Evolutionary conservation across 64 coral and sea anemone species (phyloP).

Genomic region (Montipora efflorescens): DNA sequence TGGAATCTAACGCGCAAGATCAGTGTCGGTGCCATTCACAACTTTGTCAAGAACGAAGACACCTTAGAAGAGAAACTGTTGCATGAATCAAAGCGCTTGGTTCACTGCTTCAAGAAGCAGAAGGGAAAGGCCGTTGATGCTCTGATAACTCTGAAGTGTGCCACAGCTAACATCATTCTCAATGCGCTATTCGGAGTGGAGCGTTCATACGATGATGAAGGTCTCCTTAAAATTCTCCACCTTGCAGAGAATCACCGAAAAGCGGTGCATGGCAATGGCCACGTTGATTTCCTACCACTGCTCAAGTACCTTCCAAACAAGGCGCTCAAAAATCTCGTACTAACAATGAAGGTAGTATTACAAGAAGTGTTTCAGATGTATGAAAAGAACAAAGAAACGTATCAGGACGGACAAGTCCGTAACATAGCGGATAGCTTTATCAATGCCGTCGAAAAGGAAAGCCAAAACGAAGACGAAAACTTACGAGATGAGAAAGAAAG

Average conservation of each 20-base stretch:
- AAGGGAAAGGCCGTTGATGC: neutral
- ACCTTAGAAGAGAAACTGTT: neutral
- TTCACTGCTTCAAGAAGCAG: conserved; percentile 21
- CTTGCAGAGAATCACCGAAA: neutral
- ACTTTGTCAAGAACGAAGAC: neutral
- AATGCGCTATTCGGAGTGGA: conserved; percentile 14
- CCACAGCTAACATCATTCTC: conserved; percentile 14
- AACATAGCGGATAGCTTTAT: conserved; percentile 50
- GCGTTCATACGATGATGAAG: conserved; percentile 17
- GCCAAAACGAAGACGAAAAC: neutral
- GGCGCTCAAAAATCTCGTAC: neutral
- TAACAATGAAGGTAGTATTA: neutral
- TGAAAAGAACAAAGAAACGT: conserved; percentile 29
- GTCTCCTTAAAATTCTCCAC: neutral
- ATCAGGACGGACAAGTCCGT: neutral
- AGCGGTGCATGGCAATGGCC: neutral
- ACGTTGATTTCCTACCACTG: conserved; percentile 27
- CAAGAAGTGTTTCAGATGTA: neutral
- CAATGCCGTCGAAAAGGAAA: neutral
- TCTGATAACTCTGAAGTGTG: neutral
- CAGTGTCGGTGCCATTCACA: neutral
- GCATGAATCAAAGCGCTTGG: neutral
- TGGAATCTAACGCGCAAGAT: neutral
- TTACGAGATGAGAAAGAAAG: neutral
- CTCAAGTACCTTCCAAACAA: conserved; percentile 14